Base-by-base conservation (phyloP, 2,888 invertebrate species). In the Hedya salicella region DNA sequence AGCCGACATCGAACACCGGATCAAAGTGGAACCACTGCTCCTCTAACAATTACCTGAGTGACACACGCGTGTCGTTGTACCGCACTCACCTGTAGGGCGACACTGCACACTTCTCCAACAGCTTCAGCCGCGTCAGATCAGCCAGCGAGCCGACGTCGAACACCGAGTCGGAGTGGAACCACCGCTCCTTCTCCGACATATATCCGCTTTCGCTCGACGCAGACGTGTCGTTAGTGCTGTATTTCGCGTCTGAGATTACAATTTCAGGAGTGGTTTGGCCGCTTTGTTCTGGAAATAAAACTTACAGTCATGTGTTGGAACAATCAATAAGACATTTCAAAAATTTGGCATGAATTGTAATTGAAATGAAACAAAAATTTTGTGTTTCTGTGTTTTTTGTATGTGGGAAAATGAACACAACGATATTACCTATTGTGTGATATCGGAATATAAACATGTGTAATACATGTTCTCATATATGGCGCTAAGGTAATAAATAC, bases 101-200 rank as follows among this genome's bases (percentile, higher is more conserved):
- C 32, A 91, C 82, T 1, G 76, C 68, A 39, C 83, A 88, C 11
- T 92, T 91, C 68, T 90, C 87, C 48, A 93, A 84, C 44, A 93
- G 87, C 25, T 86, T 82, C 68, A 91, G 85, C 67, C 90, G 88
- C 32, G 92, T 91, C 49, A 93, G 85, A 57, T 93, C 92, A 3
- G 86, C 82, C 69, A 95, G 80, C 1, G 93, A 91, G 11, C 93
- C 93, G 48, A 94, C 85, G 69, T 93, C 91, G 73, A 91, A 93
- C 52, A 91, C 89, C 73, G 93, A 92, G 30, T 87, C 81, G 63
- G 16, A 42, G 57, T 25, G 56, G 64, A 44, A 66, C 68, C 68
- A 46, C 8, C 50, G n/a, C 63, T 61, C 66, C 53, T 71, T 46
- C 46, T 67, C 63, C 1, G 77, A 75, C 46, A 62, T 65, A 76